Evolutionary conservation across 2,113 vertebrate genomes (phyloP).

Genomic region (Salvelinus alpinus): DNA sequence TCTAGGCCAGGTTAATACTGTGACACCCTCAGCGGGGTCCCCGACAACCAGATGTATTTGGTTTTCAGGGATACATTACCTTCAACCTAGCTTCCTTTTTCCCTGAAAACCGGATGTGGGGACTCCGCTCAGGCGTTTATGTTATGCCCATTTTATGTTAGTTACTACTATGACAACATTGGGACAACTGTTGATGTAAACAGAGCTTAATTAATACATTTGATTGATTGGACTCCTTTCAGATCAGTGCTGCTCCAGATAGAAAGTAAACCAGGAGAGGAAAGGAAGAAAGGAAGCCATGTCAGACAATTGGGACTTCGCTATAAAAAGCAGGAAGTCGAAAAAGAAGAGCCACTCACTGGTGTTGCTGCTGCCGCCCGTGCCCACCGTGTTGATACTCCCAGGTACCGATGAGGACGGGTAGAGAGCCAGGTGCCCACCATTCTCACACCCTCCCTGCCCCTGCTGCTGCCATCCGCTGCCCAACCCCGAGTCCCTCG

Average conservation of each 20-base stretch:
- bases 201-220: too few species aligned
- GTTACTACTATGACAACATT: too few species aligned
- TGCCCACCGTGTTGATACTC: slow-evolving; percentile 96
- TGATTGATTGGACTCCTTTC: too few species aligned
- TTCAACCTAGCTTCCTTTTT: too few species aligned
- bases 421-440: slow-evolving; percentile 91
- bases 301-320: background rate
- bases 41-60: too few species aligned
- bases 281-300: background rate
- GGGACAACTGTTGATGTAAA: too few species aligned
- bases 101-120: too few species aligned
- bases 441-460: slow-evolving; percentile 87
- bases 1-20: too few species aligned
- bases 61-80: too few species aligned
- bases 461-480: slow-evolving; percentile 84
- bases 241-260: background rate
- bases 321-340: background rate
- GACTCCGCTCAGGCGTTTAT: too few species aligned
- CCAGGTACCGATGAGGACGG: slow-evolving; percentile 93
- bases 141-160: too few species aligned
- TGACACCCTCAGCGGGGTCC: too few species aligned
- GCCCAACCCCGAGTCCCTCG: slow-evolving; percentile 89
- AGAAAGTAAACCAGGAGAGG: background rate
- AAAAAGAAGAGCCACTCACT: slow-evolving; percentile 79
- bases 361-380: slow-evolving; percentile 80